Conservation (phyloP, 2,888 invertebrate species). For the Rhamnusium bicolor region DNA sequence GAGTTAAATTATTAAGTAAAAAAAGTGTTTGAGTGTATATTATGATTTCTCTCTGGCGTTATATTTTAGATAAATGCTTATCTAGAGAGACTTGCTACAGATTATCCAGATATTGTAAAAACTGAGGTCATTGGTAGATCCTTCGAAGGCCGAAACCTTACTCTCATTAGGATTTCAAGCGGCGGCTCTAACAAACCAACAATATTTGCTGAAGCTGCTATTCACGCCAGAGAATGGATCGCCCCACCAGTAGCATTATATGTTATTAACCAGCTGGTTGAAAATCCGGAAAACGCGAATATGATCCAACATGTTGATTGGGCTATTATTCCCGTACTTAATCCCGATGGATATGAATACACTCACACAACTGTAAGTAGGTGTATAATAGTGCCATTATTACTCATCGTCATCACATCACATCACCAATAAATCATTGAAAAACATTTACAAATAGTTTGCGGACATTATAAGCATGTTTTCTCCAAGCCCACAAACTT, state of each 20-base stretch:
- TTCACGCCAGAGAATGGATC: slow-evolving; percentile 83
- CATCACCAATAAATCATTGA: too few relatives aligned
- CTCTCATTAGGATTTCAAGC: slow-evolving; percentile 75
- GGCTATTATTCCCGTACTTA: slow-evolving; percentile 78
- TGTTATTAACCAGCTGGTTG: slow-evolving; percentile 78
- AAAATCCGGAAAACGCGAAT: slow-evolving; percentile 73
- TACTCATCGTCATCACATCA: too few relatives aligned
- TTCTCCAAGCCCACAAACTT: too few relatives aligned
- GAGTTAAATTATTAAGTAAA: too few relatives aligned
- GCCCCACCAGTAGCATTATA: slow-evolving; percentile 79
- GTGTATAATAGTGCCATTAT: too few relatives aligned
- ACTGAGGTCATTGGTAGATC: slow-evolving; percentile 75
- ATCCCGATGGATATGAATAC: slow-evolving; percentile 83
- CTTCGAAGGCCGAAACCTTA: slow-evolving; percentile 75
- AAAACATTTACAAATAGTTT: too few relatives aligned
- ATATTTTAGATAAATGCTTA: slow-evolving; percentile 65
- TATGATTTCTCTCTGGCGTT: background rate
- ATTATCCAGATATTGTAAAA: slow-evolving; percentile 73
- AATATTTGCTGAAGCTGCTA: slow-evolving; percentile 76
- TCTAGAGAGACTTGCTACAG: slow-evolving; percentile 69
- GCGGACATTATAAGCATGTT: too few relatives aligned
- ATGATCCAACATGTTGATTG: slow-evolving; percentile 78
- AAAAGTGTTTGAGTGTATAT: background rate
- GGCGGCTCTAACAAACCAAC: slow-evolving; percentile 72
- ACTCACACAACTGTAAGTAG: slow-evolving; percentile 70